Evolutionary conservation across 2,797 vertebrate genomes (phyloP).

Genomic region (Pipistrellus kuhlii): DNA sequence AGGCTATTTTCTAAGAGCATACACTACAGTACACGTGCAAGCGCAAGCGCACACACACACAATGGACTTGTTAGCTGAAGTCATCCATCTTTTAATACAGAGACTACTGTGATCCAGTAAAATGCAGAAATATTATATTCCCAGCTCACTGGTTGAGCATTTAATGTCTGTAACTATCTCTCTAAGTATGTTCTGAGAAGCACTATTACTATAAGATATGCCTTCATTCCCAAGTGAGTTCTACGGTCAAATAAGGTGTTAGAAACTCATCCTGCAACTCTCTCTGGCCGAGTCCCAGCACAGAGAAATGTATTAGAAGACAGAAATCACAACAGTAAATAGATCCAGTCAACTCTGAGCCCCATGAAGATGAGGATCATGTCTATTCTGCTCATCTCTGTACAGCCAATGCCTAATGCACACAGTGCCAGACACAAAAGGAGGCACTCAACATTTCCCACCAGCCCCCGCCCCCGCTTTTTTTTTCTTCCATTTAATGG

Average conservation of each 20-base stretch:
- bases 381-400: not conserved
- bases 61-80: not conserved
- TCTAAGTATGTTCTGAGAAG: conserved; percentile 17
- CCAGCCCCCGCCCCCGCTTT: not conserved
- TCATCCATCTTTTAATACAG: not conserved
- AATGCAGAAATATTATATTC: conserved; percentile 34
- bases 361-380: not conserved
- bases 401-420: not conserved
- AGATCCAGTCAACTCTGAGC: not conserved
- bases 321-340: not conserved
- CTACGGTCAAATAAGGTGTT: conserved; percentile 5
- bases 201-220: not conserved
- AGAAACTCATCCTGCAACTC: not conserved
- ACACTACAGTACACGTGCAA: not conserved
- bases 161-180: not conserved
- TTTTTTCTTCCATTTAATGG: conserved; percentile 14
- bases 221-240: conserved; percentile 16
- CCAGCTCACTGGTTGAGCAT: conserved; percentile 14
- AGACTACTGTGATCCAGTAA: not conserved
- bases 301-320: not conserved
- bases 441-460: not conserved
- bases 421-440: not conserved
- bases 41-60: not conserved
- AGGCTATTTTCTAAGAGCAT: not conserved
- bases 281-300: not conserved